Percentiles rank a stretch among this genome's conserved stretches.
Evolutionary conservation across 2,888 invertebrate species (phyloP).

Genomic region (Rhingia campestris): DNA sequence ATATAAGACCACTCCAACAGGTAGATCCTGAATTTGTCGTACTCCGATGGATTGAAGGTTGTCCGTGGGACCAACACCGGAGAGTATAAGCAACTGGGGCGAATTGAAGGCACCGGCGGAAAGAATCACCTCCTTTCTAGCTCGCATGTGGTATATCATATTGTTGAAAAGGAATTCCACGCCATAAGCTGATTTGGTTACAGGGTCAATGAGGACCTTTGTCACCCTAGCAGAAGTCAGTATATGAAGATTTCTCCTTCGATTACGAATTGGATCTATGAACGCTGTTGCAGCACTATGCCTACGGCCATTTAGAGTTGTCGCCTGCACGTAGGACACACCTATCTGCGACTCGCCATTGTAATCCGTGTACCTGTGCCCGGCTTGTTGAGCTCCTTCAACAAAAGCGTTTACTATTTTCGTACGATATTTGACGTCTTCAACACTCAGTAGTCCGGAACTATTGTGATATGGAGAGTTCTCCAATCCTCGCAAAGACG

Average conservation of each 20-base stretch:
- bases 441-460: conserved; percentile 86
- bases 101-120: conserved; percentile 94
- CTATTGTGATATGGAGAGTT: conserved; percentile 84
- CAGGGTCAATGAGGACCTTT: conserved; percentile 86
- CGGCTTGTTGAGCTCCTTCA: conserved; percentile 86
- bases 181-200: conserved; percentile 87
- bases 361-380: conserved; percentile 88
- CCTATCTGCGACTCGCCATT: conserved; percentile 87
- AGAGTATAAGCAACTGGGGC: conserved; percentile 94
- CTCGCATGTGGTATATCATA: conserved; percentile 83
- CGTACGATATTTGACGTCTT: conserved; percentile 85
- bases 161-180: conserved; percentile 86
- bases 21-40: conserved; percentile 86
- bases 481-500: conserved; percentile 82
- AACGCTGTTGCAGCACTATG: conserved; percentile 87
- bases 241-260: conserved; percentile 86
- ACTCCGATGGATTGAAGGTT: conserved; percentile 85
- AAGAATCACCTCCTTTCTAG: conserved; percentile 91
- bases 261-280: conserved; percentile 84
- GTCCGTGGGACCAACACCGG: conserved; percentile 86
- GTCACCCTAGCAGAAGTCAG: conserved; percentile 86
- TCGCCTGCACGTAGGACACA: conserved; percentile 87
- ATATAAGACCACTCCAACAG: conserved; percentile 87
- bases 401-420: conserved; percentile 84
- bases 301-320: conserved; percentile 85